Evolutionary conservation across 2,888 invertebrate genomes (phyloP).

Genomic region (Calliopum simillimum): DNA sequence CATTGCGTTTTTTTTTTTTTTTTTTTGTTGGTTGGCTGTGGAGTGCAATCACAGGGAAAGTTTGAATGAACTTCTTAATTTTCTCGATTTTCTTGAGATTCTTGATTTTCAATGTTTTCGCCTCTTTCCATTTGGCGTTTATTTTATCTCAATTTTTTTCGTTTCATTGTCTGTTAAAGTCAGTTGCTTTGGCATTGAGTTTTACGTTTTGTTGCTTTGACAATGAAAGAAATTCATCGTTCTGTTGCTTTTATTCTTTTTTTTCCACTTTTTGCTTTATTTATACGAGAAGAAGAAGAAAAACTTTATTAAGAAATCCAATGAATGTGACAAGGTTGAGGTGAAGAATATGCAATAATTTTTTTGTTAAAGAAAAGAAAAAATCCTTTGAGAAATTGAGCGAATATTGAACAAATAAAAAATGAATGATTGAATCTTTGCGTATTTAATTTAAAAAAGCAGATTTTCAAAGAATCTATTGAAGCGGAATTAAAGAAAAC

Average conservation of each 20-base stretch:
- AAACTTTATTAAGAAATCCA: background rate
- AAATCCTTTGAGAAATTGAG: too few relatives aligned
- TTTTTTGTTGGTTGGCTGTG: background rate
- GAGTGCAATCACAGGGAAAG: background rate
- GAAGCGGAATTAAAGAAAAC: too few relatives aligned
- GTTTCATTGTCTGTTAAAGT: background rate
- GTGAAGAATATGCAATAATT: too few relatives aligned
- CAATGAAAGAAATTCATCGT: constrained; percentile 1
- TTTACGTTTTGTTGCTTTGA: constrained; percentile 7
- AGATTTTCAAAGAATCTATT: too few relatives aligned
- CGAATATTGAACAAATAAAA: too few relatives aligned
- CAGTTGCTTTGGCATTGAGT: constrained; percentile 5
- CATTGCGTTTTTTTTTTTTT: background rate
- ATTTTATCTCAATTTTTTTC: background rate
- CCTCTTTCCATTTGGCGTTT: background rate
- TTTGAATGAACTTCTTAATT: background rate
- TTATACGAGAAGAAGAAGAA: background rate
- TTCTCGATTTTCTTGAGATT: background rate
- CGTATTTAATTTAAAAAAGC: too few relatives aligned
- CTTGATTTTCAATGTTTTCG: background rate
- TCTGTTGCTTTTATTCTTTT: background rate
- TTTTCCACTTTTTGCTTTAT: background rate
- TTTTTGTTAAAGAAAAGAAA: too few relatives aligned
- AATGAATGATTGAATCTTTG: too few relatives aligned
- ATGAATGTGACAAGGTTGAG: background rate